Evolutionary conservation across 1,140 invertebrate species (phyloP), one percentile per base, ranked within the genome.

Genomic region (Drosophila parabipectinata): DNA sequence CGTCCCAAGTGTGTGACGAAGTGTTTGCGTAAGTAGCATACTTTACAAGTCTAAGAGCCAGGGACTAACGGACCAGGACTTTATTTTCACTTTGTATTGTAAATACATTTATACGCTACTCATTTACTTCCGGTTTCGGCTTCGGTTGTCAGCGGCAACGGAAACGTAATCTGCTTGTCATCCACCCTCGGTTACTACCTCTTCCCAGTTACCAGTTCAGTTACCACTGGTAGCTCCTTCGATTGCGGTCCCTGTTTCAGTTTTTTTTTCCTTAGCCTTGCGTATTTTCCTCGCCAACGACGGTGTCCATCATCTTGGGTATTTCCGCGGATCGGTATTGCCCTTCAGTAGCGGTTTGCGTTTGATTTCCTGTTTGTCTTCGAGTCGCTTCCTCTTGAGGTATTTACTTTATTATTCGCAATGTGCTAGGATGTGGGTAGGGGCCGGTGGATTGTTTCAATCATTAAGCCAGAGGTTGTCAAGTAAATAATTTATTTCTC

Each of bases 161-260:
- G 82, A 85, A 85, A 82, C 82, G 82, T 87, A 85, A 85, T 85
- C 82, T 85, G 82, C 82, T 85, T 78, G 82, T 85, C 82, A 87
- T 87, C 82, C 85, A 82, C 75, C 69, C 69, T 28, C 50, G 58
- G 48, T 60, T 41, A 59, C 32, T 62, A 21, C 21, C 61, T 57
- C 39, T 61, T 61, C 47, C 37, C 57, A 47, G 39, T 41, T 26
- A 44, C 41, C 69, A 68, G 57, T 64, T 63, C 69, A 68, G 57
- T 68, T 63, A 53, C 37, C 45, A 59, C 21, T 45, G 15, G 32
- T 2, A 28, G 6, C 26, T 28, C 26, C 26, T 28, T 28, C 26
- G 26, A 37, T 37, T n/a, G 34, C 9, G 4, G 9, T 41, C 12
- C 41, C 44, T 24, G 44, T 10, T 10, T 47, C 44, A 10, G 44